phyloP scores from a whole-genome alignment of 2,888 invertebrate species.

The Drepanosiphum platanoidis region DNA sequence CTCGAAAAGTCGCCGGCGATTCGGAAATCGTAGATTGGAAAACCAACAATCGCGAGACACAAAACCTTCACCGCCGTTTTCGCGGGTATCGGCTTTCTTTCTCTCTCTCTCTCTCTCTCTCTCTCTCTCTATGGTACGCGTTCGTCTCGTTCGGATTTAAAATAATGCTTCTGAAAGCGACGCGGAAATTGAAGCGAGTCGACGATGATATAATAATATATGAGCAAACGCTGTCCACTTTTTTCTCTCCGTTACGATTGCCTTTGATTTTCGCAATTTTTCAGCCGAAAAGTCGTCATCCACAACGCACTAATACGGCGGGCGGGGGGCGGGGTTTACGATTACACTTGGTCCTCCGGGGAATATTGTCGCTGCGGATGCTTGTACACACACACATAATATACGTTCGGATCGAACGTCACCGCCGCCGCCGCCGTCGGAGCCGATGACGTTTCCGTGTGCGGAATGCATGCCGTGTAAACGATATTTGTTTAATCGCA shows the following conservation, averaged over 20 bases:
- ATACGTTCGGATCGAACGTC: background rate
- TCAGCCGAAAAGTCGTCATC: background rate
- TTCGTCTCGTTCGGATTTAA: background rate
- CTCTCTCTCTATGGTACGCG: no score
- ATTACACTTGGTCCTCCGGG: background rate
- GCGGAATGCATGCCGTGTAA: background rate
- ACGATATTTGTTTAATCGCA: background rate
- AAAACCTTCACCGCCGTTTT: background rate
- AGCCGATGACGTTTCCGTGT: background rate
- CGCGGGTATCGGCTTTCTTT: background rate
- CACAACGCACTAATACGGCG: background rate
- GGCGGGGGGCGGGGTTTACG: no score
- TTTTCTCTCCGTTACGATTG: background rate
- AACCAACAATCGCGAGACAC: background rate
- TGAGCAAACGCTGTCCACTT: background rate
- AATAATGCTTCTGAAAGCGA: background rate
- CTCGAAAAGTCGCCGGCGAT: background rate
- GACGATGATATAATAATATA: background rate
- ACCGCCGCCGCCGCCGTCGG: background rate
- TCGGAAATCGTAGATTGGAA: background rate
- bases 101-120: no score
- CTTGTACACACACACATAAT: background rate
- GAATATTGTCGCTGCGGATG: background rate
- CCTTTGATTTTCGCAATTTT: background rate
- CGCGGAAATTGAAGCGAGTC: background rate